Conservation (phyloP, 2,888 invertebrate species). For the Phragmatobia fuliginosa region DNA sequence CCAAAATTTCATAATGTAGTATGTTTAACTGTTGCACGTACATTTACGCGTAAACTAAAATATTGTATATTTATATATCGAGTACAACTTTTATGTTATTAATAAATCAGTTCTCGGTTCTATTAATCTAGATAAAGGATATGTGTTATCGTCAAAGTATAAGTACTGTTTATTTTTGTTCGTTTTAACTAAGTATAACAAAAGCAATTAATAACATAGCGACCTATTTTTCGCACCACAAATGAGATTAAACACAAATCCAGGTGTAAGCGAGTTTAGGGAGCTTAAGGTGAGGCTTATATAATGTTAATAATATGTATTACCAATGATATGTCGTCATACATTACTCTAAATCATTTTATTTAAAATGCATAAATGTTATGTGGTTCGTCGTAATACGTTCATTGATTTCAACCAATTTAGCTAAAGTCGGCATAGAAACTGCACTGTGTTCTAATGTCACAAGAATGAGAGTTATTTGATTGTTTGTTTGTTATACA, state of each 20-base stretch:
- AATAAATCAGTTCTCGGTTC: not conserved
- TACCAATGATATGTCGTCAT: not conserved
- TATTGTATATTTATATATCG: not conserved
- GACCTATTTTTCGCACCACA: constrained; percentile 32
- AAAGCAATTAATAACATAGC: not conserved
- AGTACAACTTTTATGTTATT: not conserved
- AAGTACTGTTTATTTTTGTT: not conserved
- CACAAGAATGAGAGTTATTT: too few relatives aligned
- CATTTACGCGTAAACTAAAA: not conserved
- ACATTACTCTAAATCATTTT: not conserved
- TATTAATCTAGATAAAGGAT: not conserved
- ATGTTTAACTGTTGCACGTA: not conserved
- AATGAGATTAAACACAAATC: constrained; percentile 34
- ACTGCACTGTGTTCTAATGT: too few relatives aligned
- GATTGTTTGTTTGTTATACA: too few relatives aligned
- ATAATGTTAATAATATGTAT: not conserved
- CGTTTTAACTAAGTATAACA: not conserved
- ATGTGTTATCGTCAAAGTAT: not conserved
- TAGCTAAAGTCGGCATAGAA: too few relatives aligned
- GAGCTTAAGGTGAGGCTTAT: constrained; percentile 18
- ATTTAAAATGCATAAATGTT: not conserved
- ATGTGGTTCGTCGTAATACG: not conserved
- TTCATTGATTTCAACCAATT: too few relatives aligned
- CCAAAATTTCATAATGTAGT: not conserved
- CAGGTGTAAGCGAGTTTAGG: constrained; percentile 16